phyloP scores from a whole-genome alignment of 2,888 invertebrate genomes.

The Lithodes maja region DNA sequence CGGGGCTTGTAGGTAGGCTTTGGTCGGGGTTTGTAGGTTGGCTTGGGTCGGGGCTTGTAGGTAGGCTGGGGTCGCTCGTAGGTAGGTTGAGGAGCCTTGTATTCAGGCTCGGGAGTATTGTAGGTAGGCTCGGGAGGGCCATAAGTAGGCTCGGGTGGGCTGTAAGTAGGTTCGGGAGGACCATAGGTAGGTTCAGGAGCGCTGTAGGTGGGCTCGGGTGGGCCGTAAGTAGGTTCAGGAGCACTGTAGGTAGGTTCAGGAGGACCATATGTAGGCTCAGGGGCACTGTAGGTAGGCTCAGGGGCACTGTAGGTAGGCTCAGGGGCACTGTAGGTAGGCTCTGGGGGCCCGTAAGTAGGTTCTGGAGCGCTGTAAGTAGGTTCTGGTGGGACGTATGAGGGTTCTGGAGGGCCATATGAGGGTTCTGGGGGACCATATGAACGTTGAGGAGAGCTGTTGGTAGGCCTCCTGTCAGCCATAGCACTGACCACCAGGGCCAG shows the following conservation, averaged over 20 bases:
- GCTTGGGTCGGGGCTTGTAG: not conserved
- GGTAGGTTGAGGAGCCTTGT: not conserved
- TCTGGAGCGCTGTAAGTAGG: not conserved
- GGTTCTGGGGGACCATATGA: too few species aligned
- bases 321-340: not conserved
- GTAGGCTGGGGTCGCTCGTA: not conserved
- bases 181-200: not conserved
- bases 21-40: not conserved
- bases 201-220: not conserved
- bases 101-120: not conserved
- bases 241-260: not conserved
- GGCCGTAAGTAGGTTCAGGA: conserved; percentile 4
- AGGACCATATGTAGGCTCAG: conserved; percentile 2
- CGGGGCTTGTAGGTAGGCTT: conserved; percentile 3
- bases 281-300: not conserved
- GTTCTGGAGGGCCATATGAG: not conserved
- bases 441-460: too few species aligned
- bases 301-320: not conserved
- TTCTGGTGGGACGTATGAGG: not conserved
- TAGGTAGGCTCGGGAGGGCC: not conserved
- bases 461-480: too few species aligned
- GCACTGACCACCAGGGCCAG: too few species aligned
- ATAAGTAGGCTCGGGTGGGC: not conserved
- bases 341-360: not conserved
- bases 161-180: not conserved